Evolutionary conservation across 2,888 invertebrate species (phyloP).

Genomic region (Zygothrica quintamaculata): DNA sequence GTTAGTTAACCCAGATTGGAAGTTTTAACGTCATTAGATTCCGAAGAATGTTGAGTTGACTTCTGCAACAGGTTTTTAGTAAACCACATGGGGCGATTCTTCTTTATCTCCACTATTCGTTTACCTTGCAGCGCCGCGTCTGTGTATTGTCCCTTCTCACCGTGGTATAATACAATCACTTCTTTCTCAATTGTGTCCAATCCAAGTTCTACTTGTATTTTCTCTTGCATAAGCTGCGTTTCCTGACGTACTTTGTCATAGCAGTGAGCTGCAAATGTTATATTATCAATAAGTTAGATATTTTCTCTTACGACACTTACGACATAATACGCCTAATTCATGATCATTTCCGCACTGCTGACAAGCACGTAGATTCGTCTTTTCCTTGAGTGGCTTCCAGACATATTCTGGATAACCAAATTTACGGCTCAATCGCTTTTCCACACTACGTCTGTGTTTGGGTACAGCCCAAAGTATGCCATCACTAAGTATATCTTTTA

Average conservation of each 20-base stretch:
- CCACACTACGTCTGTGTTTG: conserved; percentile 88
- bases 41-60: conserved; percentile 88
- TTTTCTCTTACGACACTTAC: conserved; percentile 86
- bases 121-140: conserved; percentile 87
- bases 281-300: background rate
- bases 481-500: conserved; percentile 89
- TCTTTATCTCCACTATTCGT: conserved; percentile 93
- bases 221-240: conserved; percentile 91
- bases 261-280: conserved; percentile 89
- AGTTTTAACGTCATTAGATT: conserved; percentile 90
- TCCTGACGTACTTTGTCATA: conserved; percentile 92
- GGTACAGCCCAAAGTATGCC: conserved; percentile 88
- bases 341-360: conserved; percentile 93
- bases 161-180: conserved; percentile 93
- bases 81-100: conserved; percentile 94
- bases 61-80: conserved; percentile 92
- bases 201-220: conserved; percentile 89
- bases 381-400: conserved; percentile 89
- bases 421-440: conserved; percentile 89
- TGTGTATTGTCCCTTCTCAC: conserved; percentile 88
- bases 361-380: conserved; percentile 90
- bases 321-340: conserved; percentile 91
- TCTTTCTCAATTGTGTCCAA: conserved; percentile 92
- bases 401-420: conserved; percentile 89
- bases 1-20: conserved; percentile 87